Evolutionary conservation across 1,140 invertebrate genomes (phyloP).

Genomic region (Dryas iulia): DNA sequence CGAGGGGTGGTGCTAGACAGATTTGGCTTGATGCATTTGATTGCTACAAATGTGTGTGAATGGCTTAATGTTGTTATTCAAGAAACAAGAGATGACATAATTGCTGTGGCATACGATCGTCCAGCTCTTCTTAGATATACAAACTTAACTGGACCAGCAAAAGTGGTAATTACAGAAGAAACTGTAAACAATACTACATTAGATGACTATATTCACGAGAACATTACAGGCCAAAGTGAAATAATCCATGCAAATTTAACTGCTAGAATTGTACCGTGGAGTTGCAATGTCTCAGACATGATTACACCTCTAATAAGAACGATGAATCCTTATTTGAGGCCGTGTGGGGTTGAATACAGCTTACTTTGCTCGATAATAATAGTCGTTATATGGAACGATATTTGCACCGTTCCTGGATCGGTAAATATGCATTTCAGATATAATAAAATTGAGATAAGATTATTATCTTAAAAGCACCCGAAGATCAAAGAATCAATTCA

Average conservation of each 20-base stretch:
- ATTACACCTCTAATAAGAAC: conserved; percentile 83
- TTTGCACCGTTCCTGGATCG: conserved; percentile 81
- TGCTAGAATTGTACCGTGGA: conserved; percentile 45
- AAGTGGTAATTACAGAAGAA: conserved; percentile 43
- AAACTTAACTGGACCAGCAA: conserved; percentile 48
- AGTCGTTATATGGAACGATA: conserved; percentile 83
- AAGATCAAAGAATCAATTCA: not conserved
- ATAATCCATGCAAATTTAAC: conserved; percentile 42
- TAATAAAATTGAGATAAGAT: not conserved
- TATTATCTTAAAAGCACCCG: not conserved
- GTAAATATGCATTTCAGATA: conserved; percentile 37
- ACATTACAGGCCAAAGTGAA: conserved; percentile 31
- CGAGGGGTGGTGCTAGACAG: conserved; percentile 79
- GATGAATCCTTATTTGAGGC: conserved; percentile 85
- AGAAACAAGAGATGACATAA: conserved; percentile 84
- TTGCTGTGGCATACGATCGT: conserved; percentile 58
- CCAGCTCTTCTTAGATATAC: conserved; percentile 51
- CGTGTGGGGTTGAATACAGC: conserved; percentile 88
- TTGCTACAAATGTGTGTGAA: conserved; percentile 83
- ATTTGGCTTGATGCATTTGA: conserved; percentile 83
- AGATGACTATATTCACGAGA: conserved; percentile 24
- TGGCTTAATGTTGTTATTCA: conserved; percentile 84
- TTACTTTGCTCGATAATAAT: conserved; percentile 86
- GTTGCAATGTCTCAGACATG: conserved; percentile 78
- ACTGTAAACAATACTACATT: conserved; percentile 44